A percentile compares a stretch with the other conserved stretches of the same genome.
Evolutionary conservation across 1,140 invertebrate species (phyloP).

Genomic region (Polypedilum pembai): DNA sequence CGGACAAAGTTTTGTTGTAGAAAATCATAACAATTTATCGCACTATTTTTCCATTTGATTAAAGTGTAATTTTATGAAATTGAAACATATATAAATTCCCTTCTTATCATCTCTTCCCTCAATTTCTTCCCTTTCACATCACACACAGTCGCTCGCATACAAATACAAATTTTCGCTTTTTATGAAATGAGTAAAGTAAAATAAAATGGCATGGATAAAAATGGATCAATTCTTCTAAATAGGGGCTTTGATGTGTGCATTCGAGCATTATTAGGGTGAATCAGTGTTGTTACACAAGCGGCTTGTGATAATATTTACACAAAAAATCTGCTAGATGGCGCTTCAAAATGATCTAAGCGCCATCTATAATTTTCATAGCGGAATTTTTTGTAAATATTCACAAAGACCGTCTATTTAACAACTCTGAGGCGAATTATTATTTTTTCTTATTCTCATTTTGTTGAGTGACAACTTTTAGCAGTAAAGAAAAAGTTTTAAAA

Average conservation of each 20-base stretch:
- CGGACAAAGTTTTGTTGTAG: background rate
- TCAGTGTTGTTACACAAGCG: background rate
- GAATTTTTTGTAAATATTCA: too few relatives aligned
- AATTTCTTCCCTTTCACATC: background rate
- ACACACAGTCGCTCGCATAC: too few relatives aligned
- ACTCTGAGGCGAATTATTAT: too few relatives aligned
- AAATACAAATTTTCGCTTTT: too few relatives aligned
- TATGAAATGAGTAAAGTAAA: constrained; percentile 13
- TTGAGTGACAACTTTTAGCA: too few relatives aligned
- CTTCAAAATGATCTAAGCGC: too few relatives aligned
- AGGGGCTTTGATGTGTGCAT: constrained; percentile 1
- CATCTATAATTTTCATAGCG: too few relatives aligned
- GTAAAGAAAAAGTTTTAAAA: too few relatives aligned
- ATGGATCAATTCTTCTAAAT: constrained; percentile 13
- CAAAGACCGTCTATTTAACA: too few relatives aligned
- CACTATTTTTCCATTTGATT: constrained; percentile 13
- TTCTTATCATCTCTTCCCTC: background rate
- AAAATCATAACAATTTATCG: constrained; percentile 19
- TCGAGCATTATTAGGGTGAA: background rate
- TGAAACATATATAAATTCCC: background rate
- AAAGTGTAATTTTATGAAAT: background rate
- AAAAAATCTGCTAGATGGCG: too few relatives aligned
- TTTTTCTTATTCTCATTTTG: too few relatives aligned
- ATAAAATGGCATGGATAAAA: background rate
- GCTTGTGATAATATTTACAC: too few relatives aligned